Conservation (phyloP, 2,113 vertebrate species). For the Oceanites oceanicus region DNA sequence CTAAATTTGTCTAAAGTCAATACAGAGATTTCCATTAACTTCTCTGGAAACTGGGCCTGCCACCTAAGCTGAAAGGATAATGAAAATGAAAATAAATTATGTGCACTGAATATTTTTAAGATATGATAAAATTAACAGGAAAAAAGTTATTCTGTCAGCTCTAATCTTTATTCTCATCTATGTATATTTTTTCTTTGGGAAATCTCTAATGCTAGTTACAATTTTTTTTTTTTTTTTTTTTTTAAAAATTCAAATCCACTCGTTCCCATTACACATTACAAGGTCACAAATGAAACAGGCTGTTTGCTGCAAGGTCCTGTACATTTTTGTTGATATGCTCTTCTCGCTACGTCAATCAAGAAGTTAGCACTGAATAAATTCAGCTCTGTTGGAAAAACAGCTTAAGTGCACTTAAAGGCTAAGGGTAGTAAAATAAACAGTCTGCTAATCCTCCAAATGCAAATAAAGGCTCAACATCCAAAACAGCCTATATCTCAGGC, state of each 20-base stretch:
- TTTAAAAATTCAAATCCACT: not conserved
- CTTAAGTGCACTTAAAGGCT: constrained; percentile 48
- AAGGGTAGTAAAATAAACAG: constrained; percentile 42
- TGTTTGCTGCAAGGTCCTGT: not conserved
- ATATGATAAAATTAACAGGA: constrained; percentile 9
- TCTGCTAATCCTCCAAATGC: constrained; percentile 39
- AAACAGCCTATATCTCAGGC: not conserved
- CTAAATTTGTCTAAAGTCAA: not conserved
- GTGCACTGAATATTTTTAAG: not conserved
- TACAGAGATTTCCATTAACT: constrained; percentile 1
- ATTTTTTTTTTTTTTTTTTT: not conserved
- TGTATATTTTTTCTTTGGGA: not conserved
- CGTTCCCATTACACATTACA: not conserved
- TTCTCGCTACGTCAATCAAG: constrained; percentile 2
- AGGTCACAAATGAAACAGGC: not conserved
- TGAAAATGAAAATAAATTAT: constrained; percentile 11
- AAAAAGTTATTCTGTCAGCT: not conserved
- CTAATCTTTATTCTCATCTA: not conserved
- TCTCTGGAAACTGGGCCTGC: not conserved
- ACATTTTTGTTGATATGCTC: not conserved
- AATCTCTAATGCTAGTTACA: not conserved
- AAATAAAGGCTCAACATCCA: constrained; percentile 34
- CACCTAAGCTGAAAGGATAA: not conserved
- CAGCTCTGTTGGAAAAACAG: constrained; percentile 21
- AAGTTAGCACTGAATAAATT: constrained; percentile 36